These are phyloP conservation scores for Etheostoma perlongum DNA, from an alignment of 2,797 vertebrate genomes.

Conservation along the genomic window DNA sequence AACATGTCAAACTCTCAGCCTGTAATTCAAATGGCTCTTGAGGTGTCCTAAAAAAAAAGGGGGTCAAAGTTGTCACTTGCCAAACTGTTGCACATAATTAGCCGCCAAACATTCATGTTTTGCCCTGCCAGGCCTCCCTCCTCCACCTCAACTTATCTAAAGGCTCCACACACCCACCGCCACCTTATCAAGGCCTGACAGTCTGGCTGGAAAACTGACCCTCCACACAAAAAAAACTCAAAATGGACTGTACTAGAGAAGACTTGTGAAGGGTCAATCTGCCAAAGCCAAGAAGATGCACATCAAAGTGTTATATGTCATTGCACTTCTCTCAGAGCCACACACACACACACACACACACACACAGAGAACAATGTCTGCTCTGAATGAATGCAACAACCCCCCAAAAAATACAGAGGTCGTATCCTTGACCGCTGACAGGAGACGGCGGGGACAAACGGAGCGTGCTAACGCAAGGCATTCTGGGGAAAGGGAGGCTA, in stretches of 20 bases:
- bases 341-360: no score
- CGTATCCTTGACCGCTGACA: conserved; percentile 23
- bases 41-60: background rate
- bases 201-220: background rate
- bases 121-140: background rate
- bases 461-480: conserved; percentile 52
- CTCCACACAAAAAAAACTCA: background rate
- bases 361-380: background rate
- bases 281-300: background rate
- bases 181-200: conserved; percentile 70
- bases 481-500: conserved; percentile 61
- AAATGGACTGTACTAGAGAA: conserved; percentile 16
- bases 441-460: background rate
- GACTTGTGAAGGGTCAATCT: background rate
- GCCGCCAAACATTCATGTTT: conserved; percentile 2
- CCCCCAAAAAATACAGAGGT: background rate
- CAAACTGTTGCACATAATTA: conserved; percentile 23
- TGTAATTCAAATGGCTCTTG: background rate
- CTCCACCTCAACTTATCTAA: conserved; percentile 65
- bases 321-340: background rate
- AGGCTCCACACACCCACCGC: conserved; percentile 29
- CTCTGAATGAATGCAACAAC: background rate
- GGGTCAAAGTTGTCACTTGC: background rate
- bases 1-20: background rate
- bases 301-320: conserved; percentile 14